Evolutionary conservation across 2,113 vertebrate genomes (phyloP).

Genomic region (Datnioides undecimradiatus): DNA sequence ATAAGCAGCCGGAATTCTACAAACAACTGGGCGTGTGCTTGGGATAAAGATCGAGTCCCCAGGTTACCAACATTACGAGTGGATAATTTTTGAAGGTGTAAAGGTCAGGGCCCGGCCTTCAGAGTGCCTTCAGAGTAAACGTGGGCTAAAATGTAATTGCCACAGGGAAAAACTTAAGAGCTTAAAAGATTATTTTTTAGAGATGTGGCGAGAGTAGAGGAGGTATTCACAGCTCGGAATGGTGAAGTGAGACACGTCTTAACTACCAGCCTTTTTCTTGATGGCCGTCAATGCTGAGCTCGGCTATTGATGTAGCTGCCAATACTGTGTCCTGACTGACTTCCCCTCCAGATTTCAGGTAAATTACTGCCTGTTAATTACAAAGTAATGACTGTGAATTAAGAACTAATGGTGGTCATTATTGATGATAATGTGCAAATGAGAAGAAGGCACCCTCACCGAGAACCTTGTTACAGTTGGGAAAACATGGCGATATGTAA

Average conservation of each 20-base stretch:
- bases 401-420: slow-evolving; percentile 39
- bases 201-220: background rate
- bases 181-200: background rate
- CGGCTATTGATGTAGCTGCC: slow-evolving; percentile 19
- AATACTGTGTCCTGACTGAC: slow-evolving; percentile 8
- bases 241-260: background rate
- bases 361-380: slow-evolving; percentile 14
- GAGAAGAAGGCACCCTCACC: background rate
- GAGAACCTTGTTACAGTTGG: background rate
- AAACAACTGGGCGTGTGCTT: too few relatives aligned
- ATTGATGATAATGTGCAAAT: slow-evolving; percentile 14
- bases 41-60: background rate
- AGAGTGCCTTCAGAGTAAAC: background rate
- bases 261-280: background rate
- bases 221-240: background rate
- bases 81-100: background rate
- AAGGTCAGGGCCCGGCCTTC: background rate
- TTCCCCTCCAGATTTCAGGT: background rate
- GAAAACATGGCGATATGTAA: slow-evolving; percentile 1
- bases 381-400: slow-evolving; percentile 23
- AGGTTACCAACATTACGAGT: background rate
- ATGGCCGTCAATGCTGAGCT: slow-evolving; percentile 6
- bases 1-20: background rate
- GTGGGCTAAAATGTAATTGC: background rate
- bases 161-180: background rate